These are phyloP conservation scores for Ctenopoma multispine DNA, from an alignment of 2,797 vertebrate species.

Conservation along the genomic window DNA sequence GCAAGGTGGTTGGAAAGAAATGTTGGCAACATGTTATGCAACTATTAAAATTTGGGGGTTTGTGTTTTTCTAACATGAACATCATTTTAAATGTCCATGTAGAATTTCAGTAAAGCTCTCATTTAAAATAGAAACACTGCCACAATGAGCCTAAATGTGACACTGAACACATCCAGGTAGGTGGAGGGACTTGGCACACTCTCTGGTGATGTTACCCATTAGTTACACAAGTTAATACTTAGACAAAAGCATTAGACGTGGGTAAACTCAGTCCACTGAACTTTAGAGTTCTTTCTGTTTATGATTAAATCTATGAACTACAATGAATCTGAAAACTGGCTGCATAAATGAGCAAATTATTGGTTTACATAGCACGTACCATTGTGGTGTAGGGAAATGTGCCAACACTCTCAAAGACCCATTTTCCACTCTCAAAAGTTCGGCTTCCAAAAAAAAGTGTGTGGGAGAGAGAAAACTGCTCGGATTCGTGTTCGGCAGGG, in stretches of 20 bases:
- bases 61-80: constrained; percentile 11
- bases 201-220: constrained; percentile 36
- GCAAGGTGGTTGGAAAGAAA: constrained; percentile 36
- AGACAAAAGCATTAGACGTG: constrained; percentile 19
- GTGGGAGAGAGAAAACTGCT: constrained; percentile 73
- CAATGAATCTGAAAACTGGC: constrained; percentile 65
- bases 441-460: constrained; percentile 74
- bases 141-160: constrained; percentile 23
- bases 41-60: constrained; percentile 26
- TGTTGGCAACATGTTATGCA: constrained; percentile 23
- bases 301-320: constrained; percentile 62
- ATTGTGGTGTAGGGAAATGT: constrained; percentile 85
- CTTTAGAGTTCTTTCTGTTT: constrained; percentile 27
- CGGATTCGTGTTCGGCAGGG: constrained; percentile 76
- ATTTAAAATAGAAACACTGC: constrained; percentile 13
- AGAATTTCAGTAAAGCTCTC: not conserved
- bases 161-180: constrained; percentile 46
- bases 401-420: constrained; percentile 88
- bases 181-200: constrained; percentile 58
- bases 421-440: constrained; percentile 87
- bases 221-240: constrained; percentile 20
- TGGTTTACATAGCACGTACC: constrained; percentile 88
- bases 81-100: constrained; percentile 18
- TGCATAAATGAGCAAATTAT: constrained; percentile 81
- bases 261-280: constrained; percentile 26